These are phyloP conservation scores for Hypsopygia costalis DNA, from an alignment of 2,888 invertebrate genomes.

Conservation along the genomic window DNA sequence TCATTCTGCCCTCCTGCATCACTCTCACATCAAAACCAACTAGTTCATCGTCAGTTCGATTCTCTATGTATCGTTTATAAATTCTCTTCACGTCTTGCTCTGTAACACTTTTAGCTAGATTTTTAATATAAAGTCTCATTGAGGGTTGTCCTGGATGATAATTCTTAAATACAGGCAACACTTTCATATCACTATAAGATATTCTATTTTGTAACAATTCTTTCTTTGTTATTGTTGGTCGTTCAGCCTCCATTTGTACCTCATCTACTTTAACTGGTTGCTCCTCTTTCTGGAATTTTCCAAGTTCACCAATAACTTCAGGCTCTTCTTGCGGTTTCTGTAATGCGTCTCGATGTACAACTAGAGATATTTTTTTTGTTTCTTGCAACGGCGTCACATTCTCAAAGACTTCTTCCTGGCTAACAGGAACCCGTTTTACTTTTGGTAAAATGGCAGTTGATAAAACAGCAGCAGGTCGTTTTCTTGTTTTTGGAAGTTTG, in stretches of 20 bases:
- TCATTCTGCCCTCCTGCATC: constrained; percentile 98
- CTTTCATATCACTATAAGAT: constrained; percentile 84
- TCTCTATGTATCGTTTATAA: constrained; percentile 83
- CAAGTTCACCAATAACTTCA: constrained; percentile 62
- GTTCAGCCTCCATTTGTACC: constrained; percentile 32
- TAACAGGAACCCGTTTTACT: constrained; percentile 41
- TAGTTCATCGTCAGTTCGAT: constrained; percentile 55
- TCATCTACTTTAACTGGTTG: constrained; percentile 32
- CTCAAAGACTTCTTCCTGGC: constrained; percentile 67
- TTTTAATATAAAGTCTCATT: constrained; percentile 94
- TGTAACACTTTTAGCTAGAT: constrained; percentile 90
- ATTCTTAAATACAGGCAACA: constrained; percentile 90
- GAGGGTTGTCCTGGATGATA: constrained; percentile 91
- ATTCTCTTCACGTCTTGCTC: constrained; percentile 87
- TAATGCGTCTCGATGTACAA: constrained; percentile 59
- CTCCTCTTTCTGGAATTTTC: constrained; percentile 61
- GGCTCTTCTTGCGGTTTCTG: constrained; percentile 48
- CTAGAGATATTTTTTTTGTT: constrained; percentile 64
- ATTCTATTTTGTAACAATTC: constrained; percentile 86
- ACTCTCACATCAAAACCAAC: constrained; percentile 85
- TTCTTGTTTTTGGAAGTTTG: constrained; percentile 53
- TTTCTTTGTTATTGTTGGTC: constrained; percentile 79
- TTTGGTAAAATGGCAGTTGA: constrained; percentile 41
- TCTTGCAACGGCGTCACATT: constrained; percentile 46
- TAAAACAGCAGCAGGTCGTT: constrained; percentile 41